Evolutionary conservation across 1,140 invertebrate genomes (phyloP), one percentile per base, ranked within the genome.

Genomic region (Atta colombica): DNA sequence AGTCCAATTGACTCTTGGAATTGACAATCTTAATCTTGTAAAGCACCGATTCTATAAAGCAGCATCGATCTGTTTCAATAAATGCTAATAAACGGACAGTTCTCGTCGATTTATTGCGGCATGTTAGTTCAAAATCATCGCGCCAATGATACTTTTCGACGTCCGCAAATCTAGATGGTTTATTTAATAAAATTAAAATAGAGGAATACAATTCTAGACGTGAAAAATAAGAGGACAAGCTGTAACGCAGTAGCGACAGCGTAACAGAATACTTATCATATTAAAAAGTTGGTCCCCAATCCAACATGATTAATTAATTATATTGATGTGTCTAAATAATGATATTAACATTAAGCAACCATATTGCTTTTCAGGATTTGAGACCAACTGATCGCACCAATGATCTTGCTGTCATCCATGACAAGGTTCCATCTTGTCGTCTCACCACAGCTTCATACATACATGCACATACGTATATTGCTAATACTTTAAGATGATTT

Each of bases 401-500:
- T 35, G 10, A 60, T 14, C 16, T 75, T 53, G 55, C 21, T 25
- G 55, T 25, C 35, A 45, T 77, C 14, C 16, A 18, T 7, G 25
- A 71, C 35, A 31, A 49, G 18, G 31, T 69, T 25, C 21, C n/a
- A 25, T n/a, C 39, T 49, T 45, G 39, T 16, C 45, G 31, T 66
- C 39, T 65, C 45, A 21, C 35, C 77, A 45, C n/a, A 10, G 16
- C 55, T 81, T 39, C 21, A 53, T 81, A 81, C 51, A 49, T 31
- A 82, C 55, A 39, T 55, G 21, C 45, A 3, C n/a, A 74, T n/a
- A 75, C 25, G 14, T 55, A 28, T 82, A 68, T 72, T 39, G 35
- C 28, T 65, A 85, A 74, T 69, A 69, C 31, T 81, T 89, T 49
- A 77, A 51, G 10, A 69, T 81, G 21, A 12, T 66, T 77, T 78